phyloP scores from a whole-genome alignment of 2,113 vertebrate genomes.

The Perccottus glenii region DNA sequence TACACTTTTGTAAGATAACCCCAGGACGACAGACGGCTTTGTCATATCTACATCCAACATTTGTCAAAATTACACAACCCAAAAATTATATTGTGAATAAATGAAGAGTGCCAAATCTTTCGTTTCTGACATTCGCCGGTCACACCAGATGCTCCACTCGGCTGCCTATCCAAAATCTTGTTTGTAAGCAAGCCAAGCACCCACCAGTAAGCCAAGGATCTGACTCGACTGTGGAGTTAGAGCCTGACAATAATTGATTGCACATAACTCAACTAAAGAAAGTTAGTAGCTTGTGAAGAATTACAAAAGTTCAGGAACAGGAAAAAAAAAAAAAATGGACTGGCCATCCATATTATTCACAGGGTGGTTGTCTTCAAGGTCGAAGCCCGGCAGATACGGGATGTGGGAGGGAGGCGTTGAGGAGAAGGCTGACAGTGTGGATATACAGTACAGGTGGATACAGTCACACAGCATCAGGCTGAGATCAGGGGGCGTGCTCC shows the following conservation, averaged over 20 bases:
- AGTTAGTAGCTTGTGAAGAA: slow-evolving; percentile 50
- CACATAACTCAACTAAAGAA: slow-evolving; percentile 62
- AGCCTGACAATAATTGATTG: slow-evolving; percentile 64
- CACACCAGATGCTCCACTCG: slow-evolving; percentile 44
- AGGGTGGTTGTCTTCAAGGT: slow-evolving; percentile 61
- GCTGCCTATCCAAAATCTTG: slow-evolving; percentile 31
- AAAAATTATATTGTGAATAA: slow-evolving; percentile 33
- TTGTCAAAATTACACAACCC: slow-evolving; percentile 22
- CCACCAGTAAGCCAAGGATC: slow-evolving; percentile 50
- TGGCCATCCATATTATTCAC: slow-evolving; percentile 61
- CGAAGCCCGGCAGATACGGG: slow-evolving; percentile 26
- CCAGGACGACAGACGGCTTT: slow-evolving; percentile 19
- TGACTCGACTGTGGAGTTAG: slow-evolving; percentile 57
- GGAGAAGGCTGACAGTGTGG: slow-evolving; percentile 15
- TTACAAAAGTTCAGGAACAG: slow-evolving; percentile 39
- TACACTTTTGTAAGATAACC: slow-evolving; percentile 20
- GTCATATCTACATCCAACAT: slow-evolving; percentile 4
- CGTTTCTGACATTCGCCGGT: slow-evolving; percentile 54
- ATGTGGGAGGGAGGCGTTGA: not conserved
- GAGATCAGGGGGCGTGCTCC: slow-evolving; percentile 76
- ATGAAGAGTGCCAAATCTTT: slow-evolving; percentile 47
- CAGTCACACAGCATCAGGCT: not conserved
- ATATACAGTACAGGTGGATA: not conserved
- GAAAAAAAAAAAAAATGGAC: slow-evolving; percentile 28
- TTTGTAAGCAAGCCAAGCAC: slow-evolving; percentile 36